phyloP scores from a whole-genome alignment of 1,140 invertebrate species.

The Halyomorpha halys region DNA sequence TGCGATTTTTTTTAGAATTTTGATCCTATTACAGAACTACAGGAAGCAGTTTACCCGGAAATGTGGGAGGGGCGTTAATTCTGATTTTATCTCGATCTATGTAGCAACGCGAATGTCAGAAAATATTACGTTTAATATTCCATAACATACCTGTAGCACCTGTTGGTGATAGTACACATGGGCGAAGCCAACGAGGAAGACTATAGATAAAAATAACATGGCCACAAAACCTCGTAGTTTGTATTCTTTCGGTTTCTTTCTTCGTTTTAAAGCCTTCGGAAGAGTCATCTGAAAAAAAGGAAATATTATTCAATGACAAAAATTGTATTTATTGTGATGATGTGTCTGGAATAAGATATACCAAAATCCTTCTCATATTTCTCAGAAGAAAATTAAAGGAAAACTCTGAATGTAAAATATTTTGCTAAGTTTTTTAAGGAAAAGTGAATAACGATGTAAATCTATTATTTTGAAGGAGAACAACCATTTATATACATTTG shows the following conservation, averaged over 20 bases:
- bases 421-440: too few relatives aligned
- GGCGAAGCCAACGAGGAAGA: conserved; percentile 69
- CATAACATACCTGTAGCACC: conserved; percentile 43
- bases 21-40: too few relatives aligned
- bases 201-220: conserved; percentile 65
- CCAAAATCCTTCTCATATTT: conserved; percentile 1
- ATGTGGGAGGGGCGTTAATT: too few relatives aligned
- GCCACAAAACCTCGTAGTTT: conserved; percentile 70
- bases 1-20: too few relatives aligned
- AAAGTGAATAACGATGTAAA: too few relatives aligned
- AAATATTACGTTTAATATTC: not conserved
- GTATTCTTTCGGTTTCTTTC: conserved; percentile 45
- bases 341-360: not conserved
- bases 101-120: too few relatives aligned
- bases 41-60: too few relatives aligned
- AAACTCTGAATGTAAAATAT: too few relatives aligned
- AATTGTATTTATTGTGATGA: not conserved
- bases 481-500: too few relatives aligned
- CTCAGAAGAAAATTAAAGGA: not conserved
- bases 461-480: too few relatives aligned
- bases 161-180: conserved; percentile 74
- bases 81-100: too few relatives aligned
- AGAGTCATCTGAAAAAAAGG: conserved; percentile 39
- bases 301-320: not conserved
- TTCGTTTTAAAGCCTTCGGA: conserved; percentile 39